Evolutionary conservation across 2,797 vertebrate genomes (phyloP), one percentile per base, ranked within the genome.

Genomic region (Coregonus ussuriensis): DNA sequence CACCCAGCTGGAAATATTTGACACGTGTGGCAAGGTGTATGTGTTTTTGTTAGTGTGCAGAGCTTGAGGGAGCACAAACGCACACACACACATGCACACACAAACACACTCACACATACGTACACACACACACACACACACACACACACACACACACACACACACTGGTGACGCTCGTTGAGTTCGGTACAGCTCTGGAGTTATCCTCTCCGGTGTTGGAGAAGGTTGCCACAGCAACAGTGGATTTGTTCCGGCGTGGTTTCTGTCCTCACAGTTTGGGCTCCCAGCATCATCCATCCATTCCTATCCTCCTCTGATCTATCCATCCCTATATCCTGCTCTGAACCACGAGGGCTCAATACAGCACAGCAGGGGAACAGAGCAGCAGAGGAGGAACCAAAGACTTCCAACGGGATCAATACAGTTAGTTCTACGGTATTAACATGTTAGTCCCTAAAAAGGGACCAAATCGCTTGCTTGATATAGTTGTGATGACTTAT

Each of bases 181-280:
- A 76, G 51, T 80, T n/a, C 47, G 73, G 68, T 75, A 52, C 73
- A 85, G 67, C 78, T 79, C 79, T 78, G 0, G 14, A 52, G 37
- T 72, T 53, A 29, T 72, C 51, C 47, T 54, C 15, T 77, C 74
- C 51, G 79, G 54, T 80, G 87, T 86, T 74, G 70, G 77, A 81
- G 67, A 76, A 1, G 54, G 86, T 90, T 86, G 83, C 87, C 72
- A 86, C 66, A 87, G 89, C 85, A 90, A 89, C 87, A 56, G 82
- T 70, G 80, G 81, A 81, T 81, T 81, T 87, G 83, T 79, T 83
- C 79, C 82, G 31, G 71, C 77, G 33, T 73, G 65, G 71, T 77
- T 81, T 83, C 77, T 54, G 78, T 77, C 75, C 71, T 52, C 75
- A 82, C 81, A 85, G 78, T 88, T 87, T 81, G 79, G 84, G 77